Evolutionary conservation across 2,888 invertebrate species (phyloP).

Genomic region (Oegoconia quadripuncta): DNA sequence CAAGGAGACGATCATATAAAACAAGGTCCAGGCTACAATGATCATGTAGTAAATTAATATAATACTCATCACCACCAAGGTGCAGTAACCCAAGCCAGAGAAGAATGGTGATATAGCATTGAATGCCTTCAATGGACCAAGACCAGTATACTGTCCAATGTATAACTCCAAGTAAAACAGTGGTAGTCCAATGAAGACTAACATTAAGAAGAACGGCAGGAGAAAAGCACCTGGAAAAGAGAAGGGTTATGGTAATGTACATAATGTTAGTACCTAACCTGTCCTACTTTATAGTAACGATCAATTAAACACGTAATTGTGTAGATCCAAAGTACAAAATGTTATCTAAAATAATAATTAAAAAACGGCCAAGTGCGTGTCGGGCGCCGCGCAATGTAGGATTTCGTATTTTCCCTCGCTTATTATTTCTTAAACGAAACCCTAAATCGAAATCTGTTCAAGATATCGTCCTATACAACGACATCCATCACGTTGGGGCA

Average conservation of each 20-base stretch:
- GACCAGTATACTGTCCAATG: constrained; percentile 87
- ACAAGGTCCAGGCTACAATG: constrained; percentile 87
- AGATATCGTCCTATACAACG: too few relatives aligned
- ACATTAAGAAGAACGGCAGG: constrained; percentile 85
- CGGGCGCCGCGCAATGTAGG: too few relatives aligned
- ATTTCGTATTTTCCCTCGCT: too few relatives aligned
- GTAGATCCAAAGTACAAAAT: too few relatives aligned
- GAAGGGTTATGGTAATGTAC: not conserved
- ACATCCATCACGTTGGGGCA: too few relatives aligned
- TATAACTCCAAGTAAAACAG: constrained; percentile 89
- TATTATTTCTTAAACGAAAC: too few relatives aligned
- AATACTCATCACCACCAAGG: constrained; percentile 83
- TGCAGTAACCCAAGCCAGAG: constrained; percentile 82
- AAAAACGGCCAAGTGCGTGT: too few relatives aligned
- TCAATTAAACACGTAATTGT: too few relatives aligned
- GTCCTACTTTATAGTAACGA: too few relatives aligned
- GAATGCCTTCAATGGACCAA: constrained; percentile 84
- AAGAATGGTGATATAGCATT: constrained; percentile 81
- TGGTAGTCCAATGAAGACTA: constrained; percentile 87
- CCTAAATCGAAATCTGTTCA: too few relatives aligned
- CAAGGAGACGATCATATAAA: constrained; percentile 86
- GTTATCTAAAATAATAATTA: too few relatives aligned
- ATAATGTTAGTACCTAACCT: too few relatives aligned
- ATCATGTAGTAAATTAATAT: constrained; percentile 90
- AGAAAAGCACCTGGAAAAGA: constrained; percentile 85